phyloP scores from a whole-genome alignment of 2,113 vertebrate genomes.

The Parotia lawesii region DNA sequence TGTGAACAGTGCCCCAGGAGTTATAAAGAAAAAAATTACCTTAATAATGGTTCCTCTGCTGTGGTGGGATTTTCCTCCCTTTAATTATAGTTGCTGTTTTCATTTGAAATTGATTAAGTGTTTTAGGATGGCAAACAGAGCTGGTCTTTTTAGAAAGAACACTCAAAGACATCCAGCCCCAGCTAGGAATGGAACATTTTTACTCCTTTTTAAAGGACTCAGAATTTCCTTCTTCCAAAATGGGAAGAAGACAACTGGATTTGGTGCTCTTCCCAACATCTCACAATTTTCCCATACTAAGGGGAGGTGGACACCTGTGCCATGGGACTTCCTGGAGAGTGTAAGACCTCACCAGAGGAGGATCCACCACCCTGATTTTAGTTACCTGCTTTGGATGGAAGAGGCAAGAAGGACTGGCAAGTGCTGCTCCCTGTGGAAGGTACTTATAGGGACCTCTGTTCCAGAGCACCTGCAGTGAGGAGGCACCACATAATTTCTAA shows the following conservation, averaged over 20 bases:
- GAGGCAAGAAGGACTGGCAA: neutral
- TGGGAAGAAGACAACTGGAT: neutral
- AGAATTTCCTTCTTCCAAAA: neutral
- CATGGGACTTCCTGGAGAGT: neutral
- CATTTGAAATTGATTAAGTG: constrained; percentile 61
- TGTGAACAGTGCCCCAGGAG: constrained; percentile 48
- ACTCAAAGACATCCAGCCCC: neutral
- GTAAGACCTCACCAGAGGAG: neutral
- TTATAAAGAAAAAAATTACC: constrained; percentile 48
- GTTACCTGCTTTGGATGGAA: neutral
- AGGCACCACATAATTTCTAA: neutral
- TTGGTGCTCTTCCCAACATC: neutral
- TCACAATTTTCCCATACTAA: neutral
- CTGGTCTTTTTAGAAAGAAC: neutral
- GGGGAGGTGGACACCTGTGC: neutral
- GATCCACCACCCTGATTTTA: neutral
- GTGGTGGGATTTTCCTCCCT: constrained; percentile 49
- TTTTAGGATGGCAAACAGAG: constrained; percentile 37
- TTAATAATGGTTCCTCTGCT: constrained; percentile 48
- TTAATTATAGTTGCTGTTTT: constrained; percentile 57
- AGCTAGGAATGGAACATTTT: neutral
- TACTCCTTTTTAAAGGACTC: neutral
- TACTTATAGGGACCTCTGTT: neutral
- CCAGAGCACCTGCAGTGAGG: neutral
- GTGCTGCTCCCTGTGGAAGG: neutral